Conservation (phyloP, 92 coral and sea anemone genomes). For the Blastomussa wellsi region DNA sequence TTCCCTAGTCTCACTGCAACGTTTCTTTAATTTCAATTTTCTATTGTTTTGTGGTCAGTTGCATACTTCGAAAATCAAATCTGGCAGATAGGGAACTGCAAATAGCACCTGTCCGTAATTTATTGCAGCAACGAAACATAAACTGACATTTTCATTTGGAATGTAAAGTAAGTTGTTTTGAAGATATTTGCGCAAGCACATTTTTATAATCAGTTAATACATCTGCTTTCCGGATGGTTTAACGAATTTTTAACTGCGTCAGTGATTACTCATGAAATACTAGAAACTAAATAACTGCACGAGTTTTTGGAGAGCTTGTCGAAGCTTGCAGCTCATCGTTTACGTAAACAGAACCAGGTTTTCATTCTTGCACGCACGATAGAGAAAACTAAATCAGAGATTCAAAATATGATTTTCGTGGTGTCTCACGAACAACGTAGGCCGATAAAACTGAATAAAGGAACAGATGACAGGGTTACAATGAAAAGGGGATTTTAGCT, state of each 20-base stretch:
- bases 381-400: neutral
- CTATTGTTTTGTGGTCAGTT: no score
- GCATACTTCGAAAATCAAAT: no score
- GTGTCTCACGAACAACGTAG: neutral
- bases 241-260: neutral
- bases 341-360: neutral
- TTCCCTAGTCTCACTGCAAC: no score
- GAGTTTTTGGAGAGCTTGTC: neutral
- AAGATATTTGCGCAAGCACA: neutral
- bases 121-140: neutral
- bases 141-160: neutral
- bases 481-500: no score
- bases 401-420: neutral
- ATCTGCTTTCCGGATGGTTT: neutral
- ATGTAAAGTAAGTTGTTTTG: neutral
- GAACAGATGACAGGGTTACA: no score
- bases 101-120: neutral
- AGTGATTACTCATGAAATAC: neutral
- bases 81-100: no score
- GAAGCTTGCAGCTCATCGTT: neutral
- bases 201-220: neutral
- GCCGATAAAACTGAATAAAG: no score
- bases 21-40: no score
- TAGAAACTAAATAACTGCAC: neutral
- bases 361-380: constrained; percentile 2